These are phyloP conservation scores for Meloidogyne exigua DNA, from an alignment of 1,140 invertebrate species.

Conservation along the genomic window DNA sequence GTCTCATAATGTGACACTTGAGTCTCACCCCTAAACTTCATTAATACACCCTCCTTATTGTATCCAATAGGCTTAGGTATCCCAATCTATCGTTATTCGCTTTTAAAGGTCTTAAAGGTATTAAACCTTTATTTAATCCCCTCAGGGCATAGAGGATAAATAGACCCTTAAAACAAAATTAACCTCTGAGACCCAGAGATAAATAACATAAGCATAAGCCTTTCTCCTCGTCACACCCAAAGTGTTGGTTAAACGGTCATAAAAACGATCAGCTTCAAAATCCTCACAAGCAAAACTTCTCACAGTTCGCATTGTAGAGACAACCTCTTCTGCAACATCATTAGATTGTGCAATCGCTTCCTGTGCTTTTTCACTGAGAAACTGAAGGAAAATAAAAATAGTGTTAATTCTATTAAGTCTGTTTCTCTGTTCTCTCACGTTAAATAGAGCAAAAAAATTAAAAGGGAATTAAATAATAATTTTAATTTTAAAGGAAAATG, in stretches of 20 bases:
- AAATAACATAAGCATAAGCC: slow-evolving; percentile 17
- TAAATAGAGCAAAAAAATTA: too few relatives aligned
- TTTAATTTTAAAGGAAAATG: too few relatives aligned
- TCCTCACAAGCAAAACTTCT: slow-evolving; percentile 45
- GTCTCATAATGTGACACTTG: background rate
- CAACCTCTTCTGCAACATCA: slow-evolving; percentile 61
- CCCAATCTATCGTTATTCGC: too few relatives aligned
- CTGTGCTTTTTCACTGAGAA: slow-evolving; percentile 53
- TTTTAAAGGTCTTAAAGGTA: too few relatives aligned
- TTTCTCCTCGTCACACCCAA: slow-evolving; percentile 29
- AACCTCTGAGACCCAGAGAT: slow-evolving; percentile 8
- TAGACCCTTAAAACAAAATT: background rate
- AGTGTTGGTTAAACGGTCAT: slow-evolving; percentile 37
- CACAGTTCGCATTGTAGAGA: slow-evolving; percentile 28
- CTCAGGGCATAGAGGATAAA: background rate
- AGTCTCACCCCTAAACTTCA: background rate
- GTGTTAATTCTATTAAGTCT: too few relatives aligned
- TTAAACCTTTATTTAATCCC: background rate
- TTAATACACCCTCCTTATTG: too few relatives aligned
- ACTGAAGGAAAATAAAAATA: slow-evolving; percentile 35
- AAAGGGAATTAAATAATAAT: too few relatives aligned
- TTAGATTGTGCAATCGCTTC: slow-evolving; percentile 63
- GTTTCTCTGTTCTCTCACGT: too few relatives aligned
- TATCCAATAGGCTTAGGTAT: too few relatives aligned
- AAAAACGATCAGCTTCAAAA: slow-evolving; percentile 41